phyloP scores from a whole-genome alignment of 2,797 vertebrate genomes.

The Syngnathus rostellatus region DNA sequence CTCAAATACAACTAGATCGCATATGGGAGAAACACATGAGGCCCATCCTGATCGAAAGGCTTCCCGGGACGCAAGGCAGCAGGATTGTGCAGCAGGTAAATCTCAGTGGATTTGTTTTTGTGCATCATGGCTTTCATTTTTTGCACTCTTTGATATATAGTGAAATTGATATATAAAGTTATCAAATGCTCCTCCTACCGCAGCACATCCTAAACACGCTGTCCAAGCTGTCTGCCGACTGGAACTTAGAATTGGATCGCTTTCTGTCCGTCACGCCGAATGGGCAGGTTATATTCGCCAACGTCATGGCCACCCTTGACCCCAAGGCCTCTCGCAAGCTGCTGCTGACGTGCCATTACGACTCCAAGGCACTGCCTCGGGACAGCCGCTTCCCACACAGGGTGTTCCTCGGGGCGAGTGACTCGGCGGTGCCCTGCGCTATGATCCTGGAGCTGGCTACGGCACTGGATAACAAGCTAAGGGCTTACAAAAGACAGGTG shows the following conservation, averaged over 20 bases:
- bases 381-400: conserved; percentile 48
- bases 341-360: conserved; percentile 83
- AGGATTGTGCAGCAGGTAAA: conserved; percentile 74
- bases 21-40: conserved; percentile 76
- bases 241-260: conserved; percentile 77
- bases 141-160: too few species aligned
- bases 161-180: too few species aligned
- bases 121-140: too few species aligned
- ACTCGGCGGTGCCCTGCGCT: conserved; percentile 86
- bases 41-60: conserved; percentile 76
- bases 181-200: too few species aligned
- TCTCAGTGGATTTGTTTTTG: too few species aligned
- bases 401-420: conserved; percentile 82
- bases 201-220: conserved; percentile 77
- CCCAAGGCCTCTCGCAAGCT: conserved; percentile 69
- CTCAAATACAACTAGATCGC: conserved; percentile 69
- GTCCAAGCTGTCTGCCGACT: conserved; percentile 66
- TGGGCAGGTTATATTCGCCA: conserved; percentile 75
- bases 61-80: conserved; percentile 76
- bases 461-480: conserved; percentile 71
- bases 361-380: conserved; percentile 77
- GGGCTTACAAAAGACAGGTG: conserved; percentile 71
- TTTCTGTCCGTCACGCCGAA: conserved; percentile 74
- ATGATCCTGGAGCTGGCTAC: conserved; percentile 81
- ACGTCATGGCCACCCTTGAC: conserved; percentile 78